Base-by-base conservation (phyloP, 2,888 invertebrate genomes). In the Sarcophaga caerulescens region DNA sequence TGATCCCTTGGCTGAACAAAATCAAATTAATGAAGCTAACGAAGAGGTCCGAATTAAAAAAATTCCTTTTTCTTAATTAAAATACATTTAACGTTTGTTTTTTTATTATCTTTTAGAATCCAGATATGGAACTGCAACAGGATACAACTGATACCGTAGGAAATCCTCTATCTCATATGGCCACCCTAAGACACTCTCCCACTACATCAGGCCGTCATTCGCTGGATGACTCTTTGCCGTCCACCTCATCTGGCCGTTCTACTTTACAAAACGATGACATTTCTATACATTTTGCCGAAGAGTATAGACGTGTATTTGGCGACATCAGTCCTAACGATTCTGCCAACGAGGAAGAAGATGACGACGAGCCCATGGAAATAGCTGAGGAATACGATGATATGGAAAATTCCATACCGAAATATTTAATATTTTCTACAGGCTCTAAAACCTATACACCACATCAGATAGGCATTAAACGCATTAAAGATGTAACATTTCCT, bases 381-480 rank as follows among this genome's bases (percentile, higher is more conserved):
- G 87, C 89, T 12, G 89, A 90, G 12, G 88, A 89, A 52, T 94
- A 94, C 59, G 94, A 94, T 84, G 94, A 94, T 88, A 94, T 94
- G 85, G 95, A 95, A 89, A 97, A 96, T 90, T 95, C 95, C n/a
- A 89, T 92, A 77, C 93, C 93, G 14, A 93, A 93, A 87, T 92
- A 93, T 92, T 94, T 97, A 25, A 97, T 97, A 88, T 97, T 97
- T 92, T 97, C 97, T 1, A 97, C 96, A 35, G 97, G 97, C 0
- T 96, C 96, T 6, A 95, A 96, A 92, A 97, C 97, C 0, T 97
- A 96, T 90, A 97, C 96, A 0, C 97, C 97, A 0, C 97, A 97
- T 94, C 96, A 97, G 93, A 95, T 97, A 88, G 96, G 96, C 59
- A 95, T 97, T 88, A 97, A 96, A 90, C 94, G 96, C 89, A 96